phyloP scores from a whole-genome alignment of 1,140 invertebrate species.

The Himalopsyche phryganea region DNA sequence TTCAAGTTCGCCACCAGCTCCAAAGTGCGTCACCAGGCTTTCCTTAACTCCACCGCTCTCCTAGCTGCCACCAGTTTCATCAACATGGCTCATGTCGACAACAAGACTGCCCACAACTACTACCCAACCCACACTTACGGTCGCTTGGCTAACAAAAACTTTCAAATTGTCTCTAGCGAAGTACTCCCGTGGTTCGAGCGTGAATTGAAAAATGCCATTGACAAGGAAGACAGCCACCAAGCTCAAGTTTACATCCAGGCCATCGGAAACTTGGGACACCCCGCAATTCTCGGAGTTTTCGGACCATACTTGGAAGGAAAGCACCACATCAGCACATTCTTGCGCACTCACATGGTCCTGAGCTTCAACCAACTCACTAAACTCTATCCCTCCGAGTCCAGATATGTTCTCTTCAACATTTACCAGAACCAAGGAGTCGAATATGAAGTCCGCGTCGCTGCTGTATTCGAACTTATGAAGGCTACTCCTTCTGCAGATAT shows the following conservation, averaged over 20 bases:
- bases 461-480: constrained; percentile 56
- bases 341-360: constrained; percentile 59
- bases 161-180: constrained; percentile 49
- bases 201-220: constrained; percentile 52
- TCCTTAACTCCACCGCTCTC: constrained; percentile 54
- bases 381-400: constrained; percentile 50
- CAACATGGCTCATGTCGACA: constrained; percentile 55
- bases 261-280: constrained; percentile 61
- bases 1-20: constrained; percentile 51
- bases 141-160: constrained; percentile 47
- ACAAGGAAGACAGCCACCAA: constrained; percentile 50
- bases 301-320: constrained; percentile 66
- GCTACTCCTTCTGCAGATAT: constrained; percentile 57
- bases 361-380: constrained; percentile 51
- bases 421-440: constrained; percentile 62
- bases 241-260: constrained; percentile 60
- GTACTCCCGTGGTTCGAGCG: constrained; percentile 59
- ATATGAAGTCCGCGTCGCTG: constrained; percentile 62
- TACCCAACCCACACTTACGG: constrained; percentile 64
- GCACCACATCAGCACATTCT: constrained; percentile 52
- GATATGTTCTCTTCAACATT: constrained; percentile 60
- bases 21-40: constrained; percentile 46
- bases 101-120: constrained; percentile 50
- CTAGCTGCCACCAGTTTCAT: constrained; percentile 58
- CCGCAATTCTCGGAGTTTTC: constrained; percentile 56